Conservation (phyloP, 2,113 vertebrate species). For the Circaetus cinerascens region DNA sequence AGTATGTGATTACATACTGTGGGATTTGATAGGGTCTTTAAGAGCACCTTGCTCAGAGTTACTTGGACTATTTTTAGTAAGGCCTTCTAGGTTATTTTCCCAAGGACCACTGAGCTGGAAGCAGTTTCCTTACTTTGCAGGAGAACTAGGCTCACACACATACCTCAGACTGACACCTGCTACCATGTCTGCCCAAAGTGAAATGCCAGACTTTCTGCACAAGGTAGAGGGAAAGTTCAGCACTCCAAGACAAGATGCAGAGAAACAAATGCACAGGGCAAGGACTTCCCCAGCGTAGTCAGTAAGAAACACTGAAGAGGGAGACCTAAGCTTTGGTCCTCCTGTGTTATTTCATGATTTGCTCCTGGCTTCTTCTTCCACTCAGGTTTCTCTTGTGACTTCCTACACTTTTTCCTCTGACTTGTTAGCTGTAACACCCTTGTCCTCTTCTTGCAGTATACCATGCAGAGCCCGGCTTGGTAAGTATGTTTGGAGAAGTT, state of each 20-base stretch:
- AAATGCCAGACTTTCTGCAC: background rate
- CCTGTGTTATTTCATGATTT: background rate
- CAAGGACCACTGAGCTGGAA: background rate
- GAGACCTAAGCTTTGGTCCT: background rate
- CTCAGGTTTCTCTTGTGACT: background rate
- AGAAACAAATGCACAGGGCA: background rate
- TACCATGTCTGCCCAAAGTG: no score
- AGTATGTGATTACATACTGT: background rate
- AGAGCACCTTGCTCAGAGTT: background rate
- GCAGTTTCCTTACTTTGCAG: background rate
- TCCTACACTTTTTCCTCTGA: background rate
- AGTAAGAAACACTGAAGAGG: background rate
- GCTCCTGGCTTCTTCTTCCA: background rate
- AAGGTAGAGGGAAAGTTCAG: background rate
- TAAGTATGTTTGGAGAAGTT: background rate
- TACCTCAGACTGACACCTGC: background rate
- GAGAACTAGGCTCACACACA: rapidly evolving
- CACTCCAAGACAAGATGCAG: background rate
- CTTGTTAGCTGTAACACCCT: background rate
- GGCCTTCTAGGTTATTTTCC: background rate
- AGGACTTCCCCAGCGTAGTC: background rate
- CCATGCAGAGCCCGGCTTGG: background rate
- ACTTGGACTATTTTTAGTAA: background rate
- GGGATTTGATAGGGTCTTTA: background rate
- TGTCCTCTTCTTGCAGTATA: background rate